These are phyloP conservation scores for Plectrocnemia conspersa DNA, from an alignment of 1,140 invertebrate species.

Conservation along the genomic window DNA sequence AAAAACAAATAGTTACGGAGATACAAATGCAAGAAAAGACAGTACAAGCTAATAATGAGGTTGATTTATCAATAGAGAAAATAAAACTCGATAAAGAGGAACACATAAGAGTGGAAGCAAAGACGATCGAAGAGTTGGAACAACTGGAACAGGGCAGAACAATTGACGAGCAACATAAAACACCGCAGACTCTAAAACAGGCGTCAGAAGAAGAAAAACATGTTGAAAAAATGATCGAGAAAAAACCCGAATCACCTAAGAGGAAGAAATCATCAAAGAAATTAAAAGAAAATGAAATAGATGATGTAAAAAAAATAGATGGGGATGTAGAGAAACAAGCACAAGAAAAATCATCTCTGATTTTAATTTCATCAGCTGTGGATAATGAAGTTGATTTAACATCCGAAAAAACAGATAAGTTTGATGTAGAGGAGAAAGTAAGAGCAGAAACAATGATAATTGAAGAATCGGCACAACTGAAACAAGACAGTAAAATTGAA, in stretches of 20 bases:
- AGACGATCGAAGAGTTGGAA: neutral
- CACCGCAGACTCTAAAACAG: neutral
- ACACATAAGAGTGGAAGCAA: neutral
- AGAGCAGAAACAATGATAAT: constrained; percentile 19
- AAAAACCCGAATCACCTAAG: too few species aligned
- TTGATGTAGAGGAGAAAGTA: constrained; percentile 2
- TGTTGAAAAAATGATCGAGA: constrained; percentile 33
- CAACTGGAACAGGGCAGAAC: too few species aligned
- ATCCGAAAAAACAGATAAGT: too few species aligned
- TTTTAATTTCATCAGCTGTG: too few species aligned
- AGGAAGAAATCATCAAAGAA: constrained; percentile 30
- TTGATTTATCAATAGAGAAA: neutral
- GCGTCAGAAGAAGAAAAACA: constrained; percentile 27
- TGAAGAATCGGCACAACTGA: constrained; percentile 32
- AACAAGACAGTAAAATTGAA: constrained; percentile 17
- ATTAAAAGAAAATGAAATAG: constrained; percentile 3
- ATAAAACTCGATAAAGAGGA: neutral
- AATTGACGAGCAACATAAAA: too few species aligned
- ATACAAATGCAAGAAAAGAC: too few species aligned
- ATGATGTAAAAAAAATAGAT: too few species aligned
- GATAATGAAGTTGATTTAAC: too few species aligned
- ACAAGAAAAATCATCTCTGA: too few species aligned
- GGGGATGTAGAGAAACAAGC: too few species aligned
- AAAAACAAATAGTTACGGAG: too few species aligned
- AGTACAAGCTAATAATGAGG: too few species aligned